These are phyloP conservation scores for Netelia fuscicornis DNA, from an alignment of 2,888 invertebrate genomes.

Conservation along the genomic window DNA sequence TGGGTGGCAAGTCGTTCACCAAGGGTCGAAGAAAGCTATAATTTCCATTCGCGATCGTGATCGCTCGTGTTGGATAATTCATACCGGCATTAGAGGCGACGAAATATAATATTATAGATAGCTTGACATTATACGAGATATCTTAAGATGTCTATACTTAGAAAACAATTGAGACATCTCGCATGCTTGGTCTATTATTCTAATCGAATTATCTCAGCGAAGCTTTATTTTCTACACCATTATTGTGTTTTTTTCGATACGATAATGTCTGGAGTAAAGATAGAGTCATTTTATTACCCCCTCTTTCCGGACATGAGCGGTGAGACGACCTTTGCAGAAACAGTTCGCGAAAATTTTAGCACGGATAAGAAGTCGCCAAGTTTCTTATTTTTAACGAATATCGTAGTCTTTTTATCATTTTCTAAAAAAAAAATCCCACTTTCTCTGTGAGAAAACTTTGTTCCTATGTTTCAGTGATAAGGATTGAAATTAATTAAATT, in stretches of 20 bases:
- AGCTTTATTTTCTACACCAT: neutral
- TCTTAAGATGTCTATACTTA: constrained; percentile 51
- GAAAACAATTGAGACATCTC: constrained; percentile 16
- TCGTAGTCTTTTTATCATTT: too few species aligned
- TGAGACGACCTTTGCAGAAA: neutral
- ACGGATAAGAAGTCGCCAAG: neutral
- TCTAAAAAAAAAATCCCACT: too few species aligned
- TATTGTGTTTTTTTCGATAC: neutral
- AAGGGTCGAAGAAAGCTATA: constrained; percentile 55
- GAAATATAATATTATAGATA: neutral
- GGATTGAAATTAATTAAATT: neutral
- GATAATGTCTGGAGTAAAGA: neutral
- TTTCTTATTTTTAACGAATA: too few species aligned
- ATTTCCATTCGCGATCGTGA: constrained; percentile 15
- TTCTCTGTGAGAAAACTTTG: too few species aligned
- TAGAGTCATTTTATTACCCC: constrained; percentile 8
- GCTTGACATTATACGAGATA: constrained; percentile 18
- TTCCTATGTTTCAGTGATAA: too few species aligned
- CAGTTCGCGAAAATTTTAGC: neutral
- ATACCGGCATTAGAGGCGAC: constrained; percentile 21
- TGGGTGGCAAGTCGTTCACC: constrained; percentile 11
- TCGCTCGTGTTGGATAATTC: constrained; percentile 33
- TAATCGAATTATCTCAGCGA: constrained; percentile 15
- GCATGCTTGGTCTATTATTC: constrained; percentile 36
- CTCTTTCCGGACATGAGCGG: neutral